Evolutionary conservation across 2,797 vertebrate genomes (phyloP).

Genomic region (Oreortyx pictus): DNA sequence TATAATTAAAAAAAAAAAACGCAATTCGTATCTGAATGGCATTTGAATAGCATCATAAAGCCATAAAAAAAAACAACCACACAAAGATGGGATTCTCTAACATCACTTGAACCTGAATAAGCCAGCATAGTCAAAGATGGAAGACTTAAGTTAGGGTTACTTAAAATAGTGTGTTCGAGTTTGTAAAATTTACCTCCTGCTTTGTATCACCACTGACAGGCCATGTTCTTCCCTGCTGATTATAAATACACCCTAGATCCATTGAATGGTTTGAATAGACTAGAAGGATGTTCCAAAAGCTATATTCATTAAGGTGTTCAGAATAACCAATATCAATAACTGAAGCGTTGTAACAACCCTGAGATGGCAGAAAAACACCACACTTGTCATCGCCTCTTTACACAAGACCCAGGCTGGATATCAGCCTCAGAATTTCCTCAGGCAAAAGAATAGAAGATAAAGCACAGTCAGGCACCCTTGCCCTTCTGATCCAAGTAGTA

Average conservation of each 20-base stretch:
- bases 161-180: neutral
- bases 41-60: slow-evolving; percentile 34
- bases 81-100: neutral
- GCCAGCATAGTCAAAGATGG: neutral
- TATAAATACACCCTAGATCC: slow-evolving; percentile 20
- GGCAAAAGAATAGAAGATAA: neutral
- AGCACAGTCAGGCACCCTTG: neutral
- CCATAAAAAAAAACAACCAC: neutral
- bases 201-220: neutral
- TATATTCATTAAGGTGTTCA: neutral
- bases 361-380: neutral
- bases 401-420: neutral
- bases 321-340: neutral
- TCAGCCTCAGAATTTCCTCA: neutral
- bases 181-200: neutral
- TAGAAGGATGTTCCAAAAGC: neutral
- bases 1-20: neutral
- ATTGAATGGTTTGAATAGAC: neutral
- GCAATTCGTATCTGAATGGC: slow-evolving; percentile 1
- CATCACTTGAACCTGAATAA: neutral
- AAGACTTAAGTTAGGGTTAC: neutral
- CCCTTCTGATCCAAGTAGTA: neutral
- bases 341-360: neutral
- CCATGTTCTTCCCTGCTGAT: neutral
- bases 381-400: neutral